A percentile compares a stretch with the other conserved stretches of the same genome.
phyloP scores from a whole-genome alignment of 1,140 invertebrate species.

The Amyelois transitella region DNA sequence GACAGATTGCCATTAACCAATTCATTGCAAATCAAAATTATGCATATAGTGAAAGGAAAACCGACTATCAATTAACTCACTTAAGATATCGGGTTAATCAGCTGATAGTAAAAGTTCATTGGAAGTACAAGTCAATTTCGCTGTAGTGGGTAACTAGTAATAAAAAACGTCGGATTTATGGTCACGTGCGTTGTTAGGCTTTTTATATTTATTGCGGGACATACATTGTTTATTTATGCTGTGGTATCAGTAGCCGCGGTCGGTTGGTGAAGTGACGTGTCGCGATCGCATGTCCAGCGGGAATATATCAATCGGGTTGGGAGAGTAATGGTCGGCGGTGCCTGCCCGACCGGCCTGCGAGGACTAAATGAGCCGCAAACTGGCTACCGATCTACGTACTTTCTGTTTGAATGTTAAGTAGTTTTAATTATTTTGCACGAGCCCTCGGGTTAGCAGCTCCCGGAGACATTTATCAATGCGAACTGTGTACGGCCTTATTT shows the following conservation, averaged over 20 bases:
- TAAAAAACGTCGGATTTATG: conserved; percentile 57
- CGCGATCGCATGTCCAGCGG: conserved; percentile 61
- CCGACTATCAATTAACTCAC: conserved; percentile 4
- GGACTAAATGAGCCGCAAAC: conserved; percentile 57
- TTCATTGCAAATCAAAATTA: conserved; percentile 5
- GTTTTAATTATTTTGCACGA: conserved; percentile 67
- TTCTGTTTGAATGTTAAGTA: conserved; percentile 69
- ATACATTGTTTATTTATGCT: conserved; percentile 49
- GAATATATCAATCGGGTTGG: conserved; percentile 66
- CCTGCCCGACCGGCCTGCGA: conserved; percentile 32
- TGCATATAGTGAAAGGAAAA: conserved; percentile 1
- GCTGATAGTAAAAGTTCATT: conserved; percentile 34
- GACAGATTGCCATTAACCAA: conserved; percentile 3
- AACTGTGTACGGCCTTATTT: conserved; percentile 28
- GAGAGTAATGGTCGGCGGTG: conserved; percentile 53
- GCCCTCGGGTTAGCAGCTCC: conserved; percentile 39
- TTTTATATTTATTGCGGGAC: conserved; percentile 49
- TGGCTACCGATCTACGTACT: conserved; percentile 46
- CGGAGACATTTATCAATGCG: conserved; percentile 40
- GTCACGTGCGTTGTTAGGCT: conserved; percentile 40
- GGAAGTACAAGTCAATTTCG: conserved; percentile 53
- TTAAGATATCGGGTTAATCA: conserved; percentile 9
- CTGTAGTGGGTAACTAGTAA: conserved; percentile 36
- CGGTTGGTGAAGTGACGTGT: conserved; percentile 50
- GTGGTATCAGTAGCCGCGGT: conserved; percentile 21